Conservation (phyloP, 2,113 vertebrate species). For the Limnothrissa miodon region DNA sequence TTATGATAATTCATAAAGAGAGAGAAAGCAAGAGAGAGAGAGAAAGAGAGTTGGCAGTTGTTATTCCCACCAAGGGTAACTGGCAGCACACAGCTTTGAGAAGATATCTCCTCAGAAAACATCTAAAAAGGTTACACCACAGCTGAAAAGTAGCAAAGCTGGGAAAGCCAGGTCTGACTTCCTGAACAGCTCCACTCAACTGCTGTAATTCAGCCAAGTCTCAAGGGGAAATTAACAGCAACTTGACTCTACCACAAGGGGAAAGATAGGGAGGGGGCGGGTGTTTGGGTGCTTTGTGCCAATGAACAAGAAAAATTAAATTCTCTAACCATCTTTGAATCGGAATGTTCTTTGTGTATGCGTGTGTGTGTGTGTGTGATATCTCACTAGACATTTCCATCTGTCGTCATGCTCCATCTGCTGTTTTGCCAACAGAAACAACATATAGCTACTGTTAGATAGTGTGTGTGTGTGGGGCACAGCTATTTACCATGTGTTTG, state of each 20-base stretch:
- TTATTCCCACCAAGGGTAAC: constrained; percentile 35
- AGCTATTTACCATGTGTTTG: background rate
- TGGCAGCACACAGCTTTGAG: constrained; percentile 47
- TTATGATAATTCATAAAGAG: background rate
- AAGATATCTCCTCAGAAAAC: constrained; percentile 32
- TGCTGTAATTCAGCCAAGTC: constrained; percentile 25
- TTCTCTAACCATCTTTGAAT: background rate
- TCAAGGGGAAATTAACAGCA: background rate
- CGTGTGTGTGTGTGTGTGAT: background rate
- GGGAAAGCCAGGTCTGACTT: constrained; percentile 30
- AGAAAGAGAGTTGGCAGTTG: constrained; percentile 29
- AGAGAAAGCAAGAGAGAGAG: background rate
- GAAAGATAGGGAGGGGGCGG: background rate
- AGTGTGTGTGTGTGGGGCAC: background rate
- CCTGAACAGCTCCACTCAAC: constrained; percentile 30
- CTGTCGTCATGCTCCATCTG: background rate
- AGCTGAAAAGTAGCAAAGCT: constrained; percentile 47
- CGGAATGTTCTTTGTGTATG: background rate
- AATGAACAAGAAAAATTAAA: background rate
- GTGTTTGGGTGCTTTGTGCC: background rate
- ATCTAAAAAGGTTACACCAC: constrained; percentile 48
- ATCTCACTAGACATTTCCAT: too few relatives aligned
- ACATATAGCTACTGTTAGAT: constrained; percentile 51
- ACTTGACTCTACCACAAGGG: background rate
- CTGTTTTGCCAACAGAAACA: constrained; percentile 56